Conservation (phyloP, 64 coral and sea anemone genomes). For the Anthopleura sola region DNA sequence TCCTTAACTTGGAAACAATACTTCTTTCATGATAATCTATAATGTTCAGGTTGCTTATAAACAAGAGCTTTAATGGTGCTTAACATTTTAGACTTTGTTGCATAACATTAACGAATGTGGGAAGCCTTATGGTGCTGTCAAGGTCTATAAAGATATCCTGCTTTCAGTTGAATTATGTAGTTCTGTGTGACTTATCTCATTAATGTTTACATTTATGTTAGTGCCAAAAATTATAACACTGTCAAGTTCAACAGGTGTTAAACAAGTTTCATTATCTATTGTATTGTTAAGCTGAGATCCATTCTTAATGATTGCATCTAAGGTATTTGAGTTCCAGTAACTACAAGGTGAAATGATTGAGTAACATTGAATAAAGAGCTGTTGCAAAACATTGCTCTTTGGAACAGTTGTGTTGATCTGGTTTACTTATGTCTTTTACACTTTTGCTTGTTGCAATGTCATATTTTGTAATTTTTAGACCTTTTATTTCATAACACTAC, state of each 20-base stretch:
- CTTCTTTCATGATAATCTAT: too few relatives aligned
- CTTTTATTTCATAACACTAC: constrained; percentile 71
- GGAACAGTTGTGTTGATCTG: constrained; percentile 31
- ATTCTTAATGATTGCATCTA: constrained; percentile 30
- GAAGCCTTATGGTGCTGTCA: too few relatives aligned
- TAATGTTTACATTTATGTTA: neutral
- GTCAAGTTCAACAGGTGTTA: neutral
- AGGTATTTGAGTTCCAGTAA: constrained; percentile 43
- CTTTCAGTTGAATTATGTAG: constrained; percentile 5
- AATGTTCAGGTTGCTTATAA: too few relatives aligned
- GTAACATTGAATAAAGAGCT: constrained; percentile 40
- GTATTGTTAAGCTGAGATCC: constrained; percentile 29
- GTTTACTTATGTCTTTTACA: constrained; percentile 26
- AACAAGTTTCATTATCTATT: constrained; percentile 12
- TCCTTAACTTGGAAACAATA: too few relatives aligned
- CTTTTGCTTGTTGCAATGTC: constrained; percentile 4
- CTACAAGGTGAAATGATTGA: constrained; percentile 38
- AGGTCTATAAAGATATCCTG: constrained; percentile 16
- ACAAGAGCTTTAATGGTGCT: too few relatives aligned
- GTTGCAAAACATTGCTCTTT: constrained; percentile 25
- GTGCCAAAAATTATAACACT: constrained; percentile 4
- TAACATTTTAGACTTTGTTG: too few relatives aligned
- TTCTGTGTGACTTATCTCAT: neutral
- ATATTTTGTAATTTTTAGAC: constrained; percentile 21
- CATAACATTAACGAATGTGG: too few relatives aligned